A percentile compares a stretch with the other conserved stretches of the same genome.
These are phyloP conservation scores for Eubasilissa regina DNA, from an alignment of 1,140 invertebrate genomes.

Conservation along the genomic window DNA sequence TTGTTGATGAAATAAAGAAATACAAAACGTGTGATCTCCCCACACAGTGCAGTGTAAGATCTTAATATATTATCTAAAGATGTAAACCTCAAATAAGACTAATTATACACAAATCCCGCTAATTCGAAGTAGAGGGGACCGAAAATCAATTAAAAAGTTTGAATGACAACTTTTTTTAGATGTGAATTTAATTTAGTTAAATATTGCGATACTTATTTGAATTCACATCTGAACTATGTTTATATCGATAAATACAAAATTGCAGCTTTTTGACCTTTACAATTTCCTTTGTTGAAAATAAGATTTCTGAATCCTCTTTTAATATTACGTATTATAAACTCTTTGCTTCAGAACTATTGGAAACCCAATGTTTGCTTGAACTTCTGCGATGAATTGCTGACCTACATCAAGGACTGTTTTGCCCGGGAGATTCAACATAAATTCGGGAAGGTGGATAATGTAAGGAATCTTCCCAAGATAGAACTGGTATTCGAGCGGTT, in stretches of 20 bases:
- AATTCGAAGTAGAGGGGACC: too few relatives aligned
- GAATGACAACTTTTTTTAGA: too few relatives aligned
- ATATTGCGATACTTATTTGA: too few relatives aligned
- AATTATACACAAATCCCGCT: too few relatives aligned
- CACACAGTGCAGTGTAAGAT: conserved; percentile 6
- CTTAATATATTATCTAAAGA: background rate
- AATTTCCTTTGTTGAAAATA: too few relatives aligned
- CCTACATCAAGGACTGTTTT: conserved; percentile 48
- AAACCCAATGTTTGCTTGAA: conserved; percentile 49
- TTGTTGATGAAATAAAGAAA: conserved; percentile 71
- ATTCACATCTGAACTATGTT: too few relatives aligned
- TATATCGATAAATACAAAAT: too few relatives aligned
- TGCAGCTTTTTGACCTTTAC: too few relatives aligned
- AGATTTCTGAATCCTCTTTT: too few relatives aligned
- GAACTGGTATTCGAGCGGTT: conserved; percentile 51
- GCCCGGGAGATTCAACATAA: conserved; percentile 31
- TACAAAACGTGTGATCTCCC: conserved; percentile 31
- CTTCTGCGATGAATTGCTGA: conserved; percentile 46
- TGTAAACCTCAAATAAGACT: too few relatives aligned
- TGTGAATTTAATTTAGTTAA: too few relatives aligned
- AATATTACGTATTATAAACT: background rate
- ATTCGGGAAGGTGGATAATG: background rate
- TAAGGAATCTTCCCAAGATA: conserved; percentile 30
- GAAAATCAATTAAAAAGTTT: too few relatives aligned
- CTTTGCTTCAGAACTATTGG: conserved; percentile 44